Evolutionary conservation across 2,113 vertebrate species (phyloP).

Genomic region (Rhynchomys soricoides): DNA sequence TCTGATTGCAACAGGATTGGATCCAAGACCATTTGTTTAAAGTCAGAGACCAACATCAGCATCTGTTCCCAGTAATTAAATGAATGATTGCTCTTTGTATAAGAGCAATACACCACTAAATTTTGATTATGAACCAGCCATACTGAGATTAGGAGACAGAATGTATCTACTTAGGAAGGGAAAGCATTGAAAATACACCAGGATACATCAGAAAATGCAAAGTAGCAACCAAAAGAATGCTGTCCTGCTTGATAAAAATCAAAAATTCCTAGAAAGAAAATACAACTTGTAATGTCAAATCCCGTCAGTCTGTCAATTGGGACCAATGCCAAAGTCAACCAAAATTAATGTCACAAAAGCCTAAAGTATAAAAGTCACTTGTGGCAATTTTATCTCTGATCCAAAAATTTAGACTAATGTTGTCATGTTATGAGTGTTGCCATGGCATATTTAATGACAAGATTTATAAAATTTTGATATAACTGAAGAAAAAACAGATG

Average conservation of each 20-base stretch:
- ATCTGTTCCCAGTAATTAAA: background rate
- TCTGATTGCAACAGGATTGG: background rate
- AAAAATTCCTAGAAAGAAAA: conserved; percentile 45
- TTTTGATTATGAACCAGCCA: background rate
- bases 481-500: background rate
- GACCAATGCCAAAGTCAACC: background rate
- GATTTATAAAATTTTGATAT: background rate
- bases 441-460: background rate
- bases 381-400: background rate
- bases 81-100: background rate
- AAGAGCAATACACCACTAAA: background rate
- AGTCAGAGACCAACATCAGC: conserved; percentile 12
- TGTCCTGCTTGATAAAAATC: background rate
- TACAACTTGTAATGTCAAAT: background rate
- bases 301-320: background rate
- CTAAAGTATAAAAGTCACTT: background rate
- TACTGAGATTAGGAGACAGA: background rate
- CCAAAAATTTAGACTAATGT: background rate
- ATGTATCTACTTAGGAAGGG: background rate
- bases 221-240: background rate
- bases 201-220: background rate
- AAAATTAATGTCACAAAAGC: conserved; percentile 23
- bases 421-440: background rate
- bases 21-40: background rate
- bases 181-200: conserved; percentile 34